Evolutionary conservation across 1,140 invertebrate genomes (phyloP).

Genomic region (Nasonia vitripennis): DNA sequence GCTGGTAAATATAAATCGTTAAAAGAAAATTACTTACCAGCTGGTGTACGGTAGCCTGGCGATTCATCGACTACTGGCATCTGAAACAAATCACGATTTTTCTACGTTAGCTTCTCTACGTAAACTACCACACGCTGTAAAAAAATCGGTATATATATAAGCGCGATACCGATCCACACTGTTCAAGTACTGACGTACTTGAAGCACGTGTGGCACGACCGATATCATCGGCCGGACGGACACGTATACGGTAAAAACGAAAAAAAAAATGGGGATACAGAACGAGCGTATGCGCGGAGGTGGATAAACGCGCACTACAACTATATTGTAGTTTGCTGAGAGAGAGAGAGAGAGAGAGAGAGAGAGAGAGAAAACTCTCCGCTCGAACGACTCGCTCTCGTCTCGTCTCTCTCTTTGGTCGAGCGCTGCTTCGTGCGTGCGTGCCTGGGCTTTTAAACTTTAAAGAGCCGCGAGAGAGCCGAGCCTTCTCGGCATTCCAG

Average conservation of each 20-base stretch:
- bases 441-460: conserved; percentile 72
- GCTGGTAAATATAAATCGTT: too few relatives aligned
- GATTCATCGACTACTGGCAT: too few relatives aligned
- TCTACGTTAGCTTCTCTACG: too few relatives aligned
- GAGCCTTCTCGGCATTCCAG: conserved; percentile 62
- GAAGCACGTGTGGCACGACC: not conserved
- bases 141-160: too few relatives aligned
- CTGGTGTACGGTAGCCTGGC: too few relatives aligned
- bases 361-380: not conserved
- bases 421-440: conserved; percentile 12
- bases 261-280: not conserved
- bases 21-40: too few relatives aligned
- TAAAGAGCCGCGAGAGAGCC: conserved; percentile 67
- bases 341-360: too few relatives aligned
- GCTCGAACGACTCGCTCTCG: not conserved
- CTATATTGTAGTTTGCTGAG: not conserved
- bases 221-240: not conserved
- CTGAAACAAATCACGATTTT: too few relatives aligned
- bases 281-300: not conserved
- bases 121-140: too few relatives aligned
- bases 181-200: not conserved
- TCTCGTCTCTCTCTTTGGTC: not conserved
- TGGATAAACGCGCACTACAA: not conserved
- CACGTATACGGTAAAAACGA: too few relatives aligned
- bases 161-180: not conserved